Evolutionary conservation across 2,797 vertebrate genomes (phyloP), one percentile per base, ranked within the genome.

Genomic region (Otolemur crassicaudatus): DNA sequence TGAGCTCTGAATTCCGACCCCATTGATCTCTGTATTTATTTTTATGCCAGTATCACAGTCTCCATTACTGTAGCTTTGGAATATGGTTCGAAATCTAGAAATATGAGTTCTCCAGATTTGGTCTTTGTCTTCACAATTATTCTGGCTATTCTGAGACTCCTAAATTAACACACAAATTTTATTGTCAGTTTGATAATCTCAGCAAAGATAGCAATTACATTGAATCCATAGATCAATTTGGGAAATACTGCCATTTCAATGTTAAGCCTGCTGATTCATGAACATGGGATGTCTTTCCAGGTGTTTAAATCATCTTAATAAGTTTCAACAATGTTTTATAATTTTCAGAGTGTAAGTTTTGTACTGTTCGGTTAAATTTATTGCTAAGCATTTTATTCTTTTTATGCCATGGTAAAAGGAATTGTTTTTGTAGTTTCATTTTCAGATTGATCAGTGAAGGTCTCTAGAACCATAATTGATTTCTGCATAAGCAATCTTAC

Each of bases 321-420:
- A 61, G 14, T 72, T 80, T 94, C 10, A 25, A 58, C 12, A 53
- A 9, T 82, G 17, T 43, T 23, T 91, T 75, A 1, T 27, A 77
- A n/a, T 58, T 83, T 87, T 49, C 49, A 49, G 20, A 61, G 37
- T 25, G 75, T 80, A 76, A 58, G 20, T 67, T 92, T 83, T 70
- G 7, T 12, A 56, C 5, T 56, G 10, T 83, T 86, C 82, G 63
- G 13, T 85, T 84, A 76, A 96, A 73, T 61, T 80, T 72, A 72
- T 67, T 70, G 56, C n/a, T 72, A 77, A 76, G 9, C 53, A 73
- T 88, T 82, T 94, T 85, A 40, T 82, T 87, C 31, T 89, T 56
- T 25, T 69, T 82, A 49, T 92, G 56, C 37, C 43, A 10, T 20
- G 43, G 16, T 85, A 60, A 86, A 92, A 77, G 12, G 16, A 86